Percentiles rank a stretch among this genome's conserved stretches.
Evolutionary conservation across 2,113 vertebrate genomes (phyloP).

Genomic region (Fregetta grallaria): DNA sequence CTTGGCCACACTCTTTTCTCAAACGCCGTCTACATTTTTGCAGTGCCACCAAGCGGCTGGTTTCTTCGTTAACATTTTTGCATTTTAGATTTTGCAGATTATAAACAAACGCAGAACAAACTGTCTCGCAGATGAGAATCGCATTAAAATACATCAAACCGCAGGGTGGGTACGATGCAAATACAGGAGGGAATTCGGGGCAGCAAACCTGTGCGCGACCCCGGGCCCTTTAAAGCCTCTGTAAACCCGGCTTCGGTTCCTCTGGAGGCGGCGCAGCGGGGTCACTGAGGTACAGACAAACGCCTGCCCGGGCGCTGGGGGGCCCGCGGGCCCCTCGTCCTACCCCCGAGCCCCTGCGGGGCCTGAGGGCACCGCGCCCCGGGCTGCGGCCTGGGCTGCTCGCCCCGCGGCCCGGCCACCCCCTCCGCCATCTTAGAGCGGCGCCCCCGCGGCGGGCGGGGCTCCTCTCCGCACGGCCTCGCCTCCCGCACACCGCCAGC

Average conservation of each 20-base stretch:
- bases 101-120: neutral
- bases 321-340: rapidly evolving
- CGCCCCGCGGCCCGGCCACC: rapidly evolving
- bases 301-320: rapidly evolving
- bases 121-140: rapidly evolving
- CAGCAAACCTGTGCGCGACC: neutral
- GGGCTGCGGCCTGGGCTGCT: rapidly evolving
- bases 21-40: neutral
- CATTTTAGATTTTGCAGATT: neutral
- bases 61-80: neutral
- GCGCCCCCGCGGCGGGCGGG: rapidly evolving
- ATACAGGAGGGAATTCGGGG: rapidly evolving
- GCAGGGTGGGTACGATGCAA: rapidly evolving
- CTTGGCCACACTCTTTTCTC: too few species aligned
- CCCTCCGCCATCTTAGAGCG: neutral
- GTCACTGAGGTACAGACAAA: rapidly evolving
- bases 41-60: conserved; percentile 33
- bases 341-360: rapidly evolving
- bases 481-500: rapidly evolving
- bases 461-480: rapidly evolving
- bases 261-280: neutral
- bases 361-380: rapidly evolving
- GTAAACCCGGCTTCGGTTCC: rapidly evolving
- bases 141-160: neutral
- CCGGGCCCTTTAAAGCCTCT: too few species aligned